phyloP scores from a whole-genome alignment of 1,140 invertebrate species.

The Drosophila tsacasi region DNA sequence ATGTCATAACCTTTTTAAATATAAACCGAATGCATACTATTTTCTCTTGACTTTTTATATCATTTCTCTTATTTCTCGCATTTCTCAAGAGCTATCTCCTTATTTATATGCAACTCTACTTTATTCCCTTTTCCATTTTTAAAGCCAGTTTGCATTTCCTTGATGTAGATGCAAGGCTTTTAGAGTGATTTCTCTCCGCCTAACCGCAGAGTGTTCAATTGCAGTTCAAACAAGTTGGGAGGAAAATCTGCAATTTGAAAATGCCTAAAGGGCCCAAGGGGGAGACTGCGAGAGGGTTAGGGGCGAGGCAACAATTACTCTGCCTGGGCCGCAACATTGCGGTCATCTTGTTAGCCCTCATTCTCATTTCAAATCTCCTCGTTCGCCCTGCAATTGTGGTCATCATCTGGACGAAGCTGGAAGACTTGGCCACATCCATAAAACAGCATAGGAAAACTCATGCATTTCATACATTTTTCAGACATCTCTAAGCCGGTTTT shows the following conservation, averaged over 20 bases:
- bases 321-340: slow-evolving; percentile 38
- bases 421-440: slow-evolving; percentile 9
- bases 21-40: background rate
- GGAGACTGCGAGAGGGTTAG: background rate
- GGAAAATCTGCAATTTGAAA: background rate
- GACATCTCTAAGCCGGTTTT: background rate
- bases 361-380: background rate
- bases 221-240: slow-evolving; percentile 10
- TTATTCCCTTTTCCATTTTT: background rate
- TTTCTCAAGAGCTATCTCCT: background rate
- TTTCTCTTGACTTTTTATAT: background rate
- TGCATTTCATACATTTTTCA: slow-evolving; percentile 11
- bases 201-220: slow-evolving; percentile 25
- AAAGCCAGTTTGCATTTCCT: background rate
- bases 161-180: background rate
- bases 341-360: slow-evolving; percentile 34
- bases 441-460: slow-evolving; percentile 16
- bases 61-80: background rate
- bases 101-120: background rate
- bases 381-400: slow-evolving; percentile 6
- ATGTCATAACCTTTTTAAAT: background rate
- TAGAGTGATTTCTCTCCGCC: slow-evolving; percentile 3
- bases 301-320: slow-evolving; percentile 14
- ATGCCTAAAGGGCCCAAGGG: slow-evolving; percentile 1
- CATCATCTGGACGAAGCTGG: slow-evolving; percentile 1